Base-by-base conservation (phyloP, 2,797 vertebrate species). In the Leucoraja ocellata region DNA sequence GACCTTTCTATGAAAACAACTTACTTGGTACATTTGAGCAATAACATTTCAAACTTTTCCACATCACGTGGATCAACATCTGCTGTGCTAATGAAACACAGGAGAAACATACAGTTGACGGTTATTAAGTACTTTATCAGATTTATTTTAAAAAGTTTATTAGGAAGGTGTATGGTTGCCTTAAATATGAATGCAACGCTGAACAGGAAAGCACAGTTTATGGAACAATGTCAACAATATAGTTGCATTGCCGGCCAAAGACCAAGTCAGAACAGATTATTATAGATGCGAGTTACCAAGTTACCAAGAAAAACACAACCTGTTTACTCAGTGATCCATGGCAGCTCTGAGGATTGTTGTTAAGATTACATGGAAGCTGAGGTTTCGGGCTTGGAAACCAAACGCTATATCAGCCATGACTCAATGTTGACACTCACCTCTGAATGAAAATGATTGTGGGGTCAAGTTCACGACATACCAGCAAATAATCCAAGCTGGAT, bases 261-360 rank as follows among this genome's bases (percentile, higher is more conserved):
- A 71, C 18, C 68, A 71, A 79, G 4, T 79, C 36, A 79, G 78
- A 79, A 79, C 13, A 79, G 78, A 79, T 78, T 16, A 78, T 78
- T 78, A 36, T 16, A 39, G 78, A 79, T 79, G 11, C 14, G 25
- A n/a, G 77, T 78, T 78, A 32, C 77, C n/a, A 39, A 79, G 78
- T 79, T 79, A 79, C 78, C 78, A 79, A 39, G 36, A 79, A 79
- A 79, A 79, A 39, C 77, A 79, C 32, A 79, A 79, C 78, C 36
- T 79, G 32, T 79, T 39, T 79, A 39, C 9, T 79, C 36, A 39
- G 32, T 79, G 78, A 79, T 79, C 78, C 36, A 6, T 79, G 77
- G 32, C 76, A 78, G 77, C n/a, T 78, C n/a, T 78, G 78, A 79
- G 78, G 14, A 32, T n/a, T 18, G 32, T 84, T 84, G 39, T 84